Conservation (phyloP, 2,888 invertebrate species). For the Ypsolopha sequella region DNA sequence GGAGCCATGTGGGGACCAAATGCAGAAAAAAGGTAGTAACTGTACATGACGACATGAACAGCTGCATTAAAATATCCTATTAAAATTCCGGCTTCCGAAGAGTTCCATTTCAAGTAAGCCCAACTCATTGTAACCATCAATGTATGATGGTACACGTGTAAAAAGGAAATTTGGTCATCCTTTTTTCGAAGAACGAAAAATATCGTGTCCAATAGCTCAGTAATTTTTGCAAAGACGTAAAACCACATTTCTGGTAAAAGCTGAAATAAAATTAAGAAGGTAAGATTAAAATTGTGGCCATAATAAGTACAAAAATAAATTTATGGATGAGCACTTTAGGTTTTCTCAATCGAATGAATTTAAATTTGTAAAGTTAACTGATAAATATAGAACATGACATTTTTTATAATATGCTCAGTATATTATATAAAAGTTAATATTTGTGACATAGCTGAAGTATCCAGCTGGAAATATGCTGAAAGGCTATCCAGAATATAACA, state of each 20-base stretch:
- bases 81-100: slow-evolving; percentile 77
- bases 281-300: too few species aligned
- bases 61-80: slow-evolving; percentile 77
- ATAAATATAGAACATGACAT: too few species aligned
- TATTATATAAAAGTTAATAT: too few species aligned
- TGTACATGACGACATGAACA: slow-evolving; percentile 84
- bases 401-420: too few species aligned
- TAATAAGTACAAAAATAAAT: too few species aligned
- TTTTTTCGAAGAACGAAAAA: slow-evolving; percentile 89
- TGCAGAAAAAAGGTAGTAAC: slow-evolving; percentile 79
- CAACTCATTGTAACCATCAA: slow-evolving; percentile 77
- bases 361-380: too few species aligned
- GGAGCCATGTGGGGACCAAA: slow-evolving; percentile 58
- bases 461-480: too few species aligned
- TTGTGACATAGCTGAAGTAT: too few species aligned
- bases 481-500: too few species aligned
- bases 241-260: slow-evolving; percentile 50
- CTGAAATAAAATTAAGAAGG: slow-evolving; percentile 16
- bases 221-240: slow-evolving; percentile 79
- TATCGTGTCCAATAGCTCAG: slow-evolving; percentile 80
- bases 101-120: slow-evolving; percentile 77
- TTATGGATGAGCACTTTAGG: too few species aligned
- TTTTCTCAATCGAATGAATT: too few species aligned
- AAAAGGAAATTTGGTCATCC: slow-evolving; percentile 80
- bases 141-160: slow-evolving; percentile 90